Evolutionary conservation across 2,888 invertebrate genomes (phyloP), one percentile per base, ranked within the genome.

Genomic region (Julus scanicus): DNA sequence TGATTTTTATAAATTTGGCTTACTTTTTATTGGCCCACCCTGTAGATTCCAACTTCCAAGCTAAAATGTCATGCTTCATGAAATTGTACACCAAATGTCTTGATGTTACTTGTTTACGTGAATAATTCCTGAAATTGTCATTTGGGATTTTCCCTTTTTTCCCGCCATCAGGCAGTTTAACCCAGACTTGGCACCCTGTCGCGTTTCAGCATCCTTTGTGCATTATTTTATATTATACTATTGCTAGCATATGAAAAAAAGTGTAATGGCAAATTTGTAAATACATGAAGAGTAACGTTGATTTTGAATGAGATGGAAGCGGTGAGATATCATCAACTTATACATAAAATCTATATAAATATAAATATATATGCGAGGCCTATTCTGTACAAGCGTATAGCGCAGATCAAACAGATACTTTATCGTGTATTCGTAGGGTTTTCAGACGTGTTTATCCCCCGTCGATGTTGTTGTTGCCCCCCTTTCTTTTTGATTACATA

Each of bases 401-500:
- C n/a, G 63, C 17, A 63, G n/a, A 63, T 63, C n/a, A 15, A 63
- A 63, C 63, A n/a, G n/a, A 63, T 63, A 63, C 63, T 63, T n/a
- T 63, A 63, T 63, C 63, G 20, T 63, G 63, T 63, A 63, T 5
- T 63, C 63, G 63, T n/a, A 63, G 63, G 63, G 63, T 63, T 63
- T 63, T 63, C 63, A 63, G 63, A 63, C 63, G 63, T 63, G 63
- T 63, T 63, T 63, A 63, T n/a, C 63, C 63, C 63, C 63, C 13
- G 11, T 63, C 20, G 63, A 6, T n/a, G 63, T 63, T 63, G 63
- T 63, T 63, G 63, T 63, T 63, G 63, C 17, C n/a, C 63, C 53
- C 63, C 63, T 17, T 63, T 63, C 63, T n/a, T 63, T 63, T 63
- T 63, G 63, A 63, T 63, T 63, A 63, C 63, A 63, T 63, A 63